Evolutionary conservation across 2,113 vertebrate species (phyloP), one percentile per base, ranked within the genome.

Genomic region (Vidua macroura): DNA sequence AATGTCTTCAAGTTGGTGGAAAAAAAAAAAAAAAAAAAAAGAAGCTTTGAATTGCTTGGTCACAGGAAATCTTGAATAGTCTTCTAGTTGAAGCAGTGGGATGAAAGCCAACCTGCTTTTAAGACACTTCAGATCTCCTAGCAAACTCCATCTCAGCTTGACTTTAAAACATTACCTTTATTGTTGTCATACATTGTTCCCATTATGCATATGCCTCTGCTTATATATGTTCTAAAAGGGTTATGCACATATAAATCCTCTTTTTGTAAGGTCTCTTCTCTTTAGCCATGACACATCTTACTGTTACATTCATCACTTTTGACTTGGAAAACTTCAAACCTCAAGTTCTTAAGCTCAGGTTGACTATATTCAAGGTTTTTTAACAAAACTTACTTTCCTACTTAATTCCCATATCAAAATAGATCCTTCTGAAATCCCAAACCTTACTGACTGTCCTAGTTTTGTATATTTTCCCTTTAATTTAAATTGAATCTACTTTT

Each of bases 401-500:
- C 22, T 87, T 73, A 63, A 51, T 77, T 92, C 14, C 15, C 10
- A 6, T 55, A 51, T 27, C 88, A 81, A 80, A 92, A 69, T 27
- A 94, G 31, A 83, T 69, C 6, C 21, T 67, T 83, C 56, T 67
- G 72, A 96, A 93, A 93, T 94, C 90, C 43, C 79, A 88, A 46
- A 58, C 41, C 59, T 83, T 67, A 56, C 22, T 35, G 67, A 51
- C 30, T 94, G 68, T 67, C 94, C 92, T 83, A 90, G 48, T 93
- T 96, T 17, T 67, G 9, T 39, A 31, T 62, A 59, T 74, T 82
- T 93, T 67, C 19, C 10, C 11, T 88, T 93, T 92, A 83, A 92
- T 88, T 95, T 88, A 86, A 94, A 91, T 51, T 20, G 11, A 88
- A 86, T 62, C 31, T 79, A 39, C 30, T 74, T 93, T 86, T 95